These are phyloP conservation scores for Bombyx huttoni DNA, from an alignment of 2,888 invertebrate genomes.

Conservation along the genomic window DNA sequence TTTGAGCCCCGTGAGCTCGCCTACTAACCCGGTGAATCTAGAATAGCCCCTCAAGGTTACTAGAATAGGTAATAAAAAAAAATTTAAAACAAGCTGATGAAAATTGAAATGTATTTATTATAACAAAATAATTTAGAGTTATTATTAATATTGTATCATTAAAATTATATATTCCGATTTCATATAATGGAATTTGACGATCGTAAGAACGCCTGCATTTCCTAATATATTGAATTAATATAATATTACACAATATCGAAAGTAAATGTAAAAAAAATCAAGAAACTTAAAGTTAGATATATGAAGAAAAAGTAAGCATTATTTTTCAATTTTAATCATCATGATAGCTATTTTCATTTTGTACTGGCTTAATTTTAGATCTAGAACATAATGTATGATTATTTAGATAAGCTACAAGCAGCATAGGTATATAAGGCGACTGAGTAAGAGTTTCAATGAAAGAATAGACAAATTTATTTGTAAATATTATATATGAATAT, in stretches of 20 bases:
- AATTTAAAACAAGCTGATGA: not conserved
- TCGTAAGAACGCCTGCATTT: not conserved
- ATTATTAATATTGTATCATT: not conserved
- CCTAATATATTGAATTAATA: not conserved
- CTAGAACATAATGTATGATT: too few relatives aligned
- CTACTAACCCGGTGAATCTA: too few relatives aligned
- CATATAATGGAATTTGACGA: too few relatives aligned
- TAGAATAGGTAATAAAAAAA: too few relatives aligned
- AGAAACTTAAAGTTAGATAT: not conserved
- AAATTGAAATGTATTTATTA: constrained; percentile 9
- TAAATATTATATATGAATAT: too few relatives aligned
- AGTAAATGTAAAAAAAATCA: not conserved
- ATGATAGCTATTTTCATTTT: not conserved
- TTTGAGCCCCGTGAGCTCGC: too few relatives aligned
- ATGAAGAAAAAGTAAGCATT: not conserved
- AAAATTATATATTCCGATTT: too few relatives aligned
- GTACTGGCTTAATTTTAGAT: too few relatives aligned
- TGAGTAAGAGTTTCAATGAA: too few relatives aligned
- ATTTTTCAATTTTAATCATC: not conserved
- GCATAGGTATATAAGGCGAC: not conserved
- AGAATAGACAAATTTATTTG: too few relatives aligned
- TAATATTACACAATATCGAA: not conserved
- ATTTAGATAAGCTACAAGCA: not conserved
- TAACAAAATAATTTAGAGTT: constrained; percentile 11
- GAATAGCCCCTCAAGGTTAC: too few relatives aligned